Percentiles rank a stretch among this genome's conserved stretches.
phyloP scores from a whole-genome alignment of 2,888 invertebrate genomes.

The Therioaphis trifolii region DNA sequence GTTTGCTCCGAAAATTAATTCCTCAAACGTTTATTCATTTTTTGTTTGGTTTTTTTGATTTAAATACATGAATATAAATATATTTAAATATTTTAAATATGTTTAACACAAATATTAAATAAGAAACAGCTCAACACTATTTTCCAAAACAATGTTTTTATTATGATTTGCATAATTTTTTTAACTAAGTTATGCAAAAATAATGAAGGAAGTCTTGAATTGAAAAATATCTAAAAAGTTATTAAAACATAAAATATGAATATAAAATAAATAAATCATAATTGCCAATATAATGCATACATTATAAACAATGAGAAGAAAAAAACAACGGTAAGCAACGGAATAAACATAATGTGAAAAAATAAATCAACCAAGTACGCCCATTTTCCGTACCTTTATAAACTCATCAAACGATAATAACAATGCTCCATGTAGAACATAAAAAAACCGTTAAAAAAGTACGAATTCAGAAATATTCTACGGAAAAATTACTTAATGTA shows the following conservation, averaged over 20 bases:
- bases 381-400: too few species aligned
- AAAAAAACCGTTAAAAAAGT: too few species aligned
- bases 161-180: slow-evolving; percentile 2
- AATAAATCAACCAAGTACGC: neutral
- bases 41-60: neutral
- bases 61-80: too few species aligned
- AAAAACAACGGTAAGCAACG: neutral
- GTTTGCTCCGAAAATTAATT: too few species aligned
- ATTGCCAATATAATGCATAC: neutral
- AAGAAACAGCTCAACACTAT: neutral
- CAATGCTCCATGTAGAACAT: too few species aligned
- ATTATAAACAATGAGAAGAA: neutral
- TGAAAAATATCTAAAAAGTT: neutral
- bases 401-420: too few species aligned
- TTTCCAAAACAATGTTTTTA: neutral
- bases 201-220: neutral
- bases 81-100: neutral
- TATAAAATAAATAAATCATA: neutral
- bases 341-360: neutral
- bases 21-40: neutral
- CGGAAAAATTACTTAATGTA: too few species aligned
- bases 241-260: neutral
- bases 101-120: neutral
- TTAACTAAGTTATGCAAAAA: neutral
- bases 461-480: too few species aligned